phyloP scores from a whole-genome alignment of 2,888 invertebrate species.

The Drosophila atroscutellata region DNA sequence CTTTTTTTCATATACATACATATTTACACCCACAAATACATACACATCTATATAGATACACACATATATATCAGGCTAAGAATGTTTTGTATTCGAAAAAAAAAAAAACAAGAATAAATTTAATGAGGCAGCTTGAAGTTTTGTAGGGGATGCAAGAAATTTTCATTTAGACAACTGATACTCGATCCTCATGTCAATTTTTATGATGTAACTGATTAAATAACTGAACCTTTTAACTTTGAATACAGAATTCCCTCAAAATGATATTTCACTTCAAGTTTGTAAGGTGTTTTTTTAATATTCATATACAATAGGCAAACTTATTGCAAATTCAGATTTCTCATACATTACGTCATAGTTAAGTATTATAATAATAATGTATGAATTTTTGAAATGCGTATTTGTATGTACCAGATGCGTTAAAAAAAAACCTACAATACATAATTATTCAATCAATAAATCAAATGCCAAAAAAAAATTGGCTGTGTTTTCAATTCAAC shows the following conservation, averaged over 20 bases:
- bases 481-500: background rate
- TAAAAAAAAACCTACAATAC: constrained; percentile 71
- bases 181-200: constrained; percentile 58
- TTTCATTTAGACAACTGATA: constrained; percentile 42
- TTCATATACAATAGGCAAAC: constrained; percentile 68
- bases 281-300: constrained; percentile 72
- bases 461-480: constrained; percentile 70
- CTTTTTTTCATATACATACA: constrained; percentile 20
- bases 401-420: constrained; percentile 69
- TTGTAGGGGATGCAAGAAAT: constrained; percentile 36
- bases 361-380: constrained; percentile 74
- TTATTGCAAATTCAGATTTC: constrained; percentile 66
- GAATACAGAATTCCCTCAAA: constrained; percentile 39
- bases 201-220: constrained; percentile 49
- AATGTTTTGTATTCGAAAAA: constrained; percentile 50
- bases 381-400: constrained; percentile 72
- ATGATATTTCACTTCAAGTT: constrained; percentile 66
- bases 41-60: constrained; percentile 29
- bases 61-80: constrained; percentile 56
- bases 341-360: constrained; percentile 77
- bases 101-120: constrained; percentile 9
- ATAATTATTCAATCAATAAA: constrained; percentile 78
- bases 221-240: constrained; percentile 44
- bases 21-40: constrained; percentile 25
- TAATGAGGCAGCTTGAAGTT: constrained; percentile 45